Conservation (phyloP, 2,113 vertebrate species). For the Apaloderma vittatum region DNA sequence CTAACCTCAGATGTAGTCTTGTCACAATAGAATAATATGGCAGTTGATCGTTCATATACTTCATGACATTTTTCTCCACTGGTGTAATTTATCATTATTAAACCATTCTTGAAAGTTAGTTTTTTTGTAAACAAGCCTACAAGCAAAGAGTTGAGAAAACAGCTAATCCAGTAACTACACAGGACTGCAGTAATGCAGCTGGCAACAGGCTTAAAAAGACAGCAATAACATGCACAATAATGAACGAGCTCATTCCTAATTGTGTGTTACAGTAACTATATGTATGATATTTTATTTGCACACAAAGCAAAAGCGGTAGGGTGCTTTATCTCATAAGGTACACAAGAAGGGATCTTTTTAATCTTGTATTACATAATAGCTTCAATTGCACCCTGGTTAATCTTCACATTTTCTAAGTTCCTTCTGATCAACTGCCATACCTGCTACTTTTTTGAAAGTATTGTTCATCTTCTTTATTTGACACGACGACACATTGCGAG, state of each 20-base stretch:
- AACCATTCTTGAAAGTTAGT: slow-evolving; percentile 88
- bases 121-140: slow-evolving; percentile 85
- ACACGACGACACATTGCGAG: slow-evolving; percentile 81
- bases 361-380: not conserved
- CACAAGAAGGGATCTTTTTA: not conserved
- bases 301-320: not conserved
- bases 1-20: slow-evolving; percentile 84
- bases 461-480: slow-evolving; percentile 78
- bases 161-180: not conserved
- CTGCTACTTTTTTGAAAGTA: slow-evolving; percentile 83
- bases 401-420: not conserved
- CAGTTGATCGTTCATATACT: slow-evolving; percentile 89
- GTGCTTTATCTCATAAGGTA: not conserved
- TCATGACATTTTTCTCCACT: slow-evolving; percentile 89
- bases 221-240: not conserved
- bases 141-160: slow-evolving; percentile 2
- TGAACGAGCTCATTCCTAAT: not conserved
- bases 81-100: slow-evolving; percentile 93
- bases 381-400: not conserved
- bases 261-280: not conserved
- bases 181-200: not conserved
- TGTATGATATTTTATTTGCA: not conserved
- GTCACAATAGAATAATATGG: slow-evolving; percentile 91
- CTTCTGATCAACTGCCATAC: slow-evolving; percentile 63
- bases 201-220: not conserved